Percentiles rank a stretch among this genome's conserved stretches.
These are phyloP conservation scores for Neuroterus valhalla DNA, from an alignment of 1,140 invertebrate species.

Conservation along the genomic window DNA sequence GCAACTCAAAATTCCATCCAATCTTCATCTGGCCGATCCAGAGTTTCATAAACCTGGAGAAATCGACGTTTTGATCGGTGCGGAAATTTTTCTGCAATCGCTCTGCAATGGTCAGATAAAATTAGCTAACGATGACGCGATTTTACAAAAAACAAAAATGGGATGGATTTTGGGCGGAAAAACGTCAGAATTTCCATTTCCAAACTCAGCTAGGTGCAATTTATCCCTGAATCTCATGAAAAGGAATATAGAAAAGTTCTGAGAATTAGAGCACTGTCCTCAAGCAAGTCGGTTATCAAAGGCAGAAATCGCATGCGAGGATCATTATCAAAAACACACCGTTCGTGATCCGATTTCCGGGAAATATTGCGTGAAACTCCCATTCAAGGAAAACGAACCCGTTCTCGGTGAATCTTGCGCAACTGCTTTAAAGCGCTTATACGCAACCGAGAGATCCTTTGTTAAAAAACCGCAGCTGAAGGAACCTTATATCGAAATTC, in stretches of 20 bases:
- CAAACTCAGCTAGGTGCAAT: too few species aligned
- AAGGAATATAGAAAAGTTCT: too few species aligned
- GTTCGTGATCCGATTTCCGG: background rate
- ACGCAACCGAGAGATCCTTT: slow-evolving; percentile 32
- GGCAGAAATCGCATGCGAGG: slow-evolving; percentile 32
- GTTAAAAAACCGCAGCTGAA: slow-evolving; percentile 13
- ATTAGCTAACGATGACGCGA: background rate
- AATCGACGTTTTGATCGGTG: slow-evolving; percentile 34
- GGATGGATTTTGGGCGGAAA: slow-evolving; percentile 35
- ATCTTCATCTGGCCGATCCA: slow-evolving; percentile 34
- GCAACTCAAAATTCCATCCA: background rate
- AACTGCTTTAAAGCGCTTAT: slow-evolving; percentile 30
- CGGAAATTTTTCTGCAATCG: slow-evolving; percentile 34
- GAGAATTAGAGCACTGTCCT: too few species aligned
- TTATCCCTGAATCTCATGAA: too few species aligned
- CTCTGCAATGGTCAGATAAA: slow-evolving; percentile 23
- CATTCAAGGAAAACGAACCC: slow-evolving; percentile 27
- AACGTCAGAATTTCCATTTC: background rate
- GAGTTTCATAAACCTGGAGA: slow-evolving; percentile 8
- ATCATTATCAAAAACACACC: background rate
- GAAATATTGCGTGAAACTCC: background rate
- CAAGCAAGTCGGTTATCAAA: background rate
- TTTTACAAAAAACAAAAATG: slow-evolving; percentile 25
- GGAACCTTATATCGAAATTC: slow-evolving; percentile 23
- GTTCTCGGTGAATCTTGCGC: slow-evolving; percentile 29